Evolutionary conservation across 35 echinoderm and acorn worm species (phyloP), one percentile per base, ranked within the genome.

Genomic region (Stichopus chloronotus): DNA sequence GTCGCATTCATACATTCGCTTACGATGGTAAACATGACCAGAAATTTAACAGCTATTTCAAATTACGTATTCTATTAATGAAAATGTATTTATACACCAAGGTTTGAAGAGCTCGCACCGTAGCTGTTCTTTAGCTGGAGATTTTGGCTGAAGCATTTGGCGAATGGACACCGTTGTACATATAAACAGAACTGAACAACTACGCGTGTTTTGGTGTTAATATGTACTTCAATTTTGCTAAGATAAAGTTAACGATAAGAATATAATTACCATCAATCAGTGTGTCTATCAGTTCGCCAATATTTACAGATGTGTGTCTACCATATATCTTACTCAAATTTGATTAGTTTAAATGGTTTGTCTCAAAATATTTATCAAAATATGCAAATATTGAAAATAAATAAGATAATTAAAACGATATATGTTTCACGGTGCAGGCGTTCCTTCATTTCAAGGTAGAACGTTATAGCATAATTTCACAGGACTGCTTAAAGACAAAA

Each of bases 381-480:
- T 65, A 65, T 65, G 61, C 61, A 65, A 65, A 65, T 65, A 65
- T 65, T 65, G 61, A 65, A 11, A 65, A 65, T 65, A 65, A 65
- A 65, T 14, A 19, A 43, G 30, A 43, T 43, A 43, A 43, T 43
- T 43, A 43, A 43, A 43, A 43, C 30, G 30, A 43, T 43, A n/a
- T 11, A 71, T 11, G 65, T 71, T n/a, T 71, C 65, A 71, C n/a
- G 65, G n/a, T 71, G 65, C 65, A 13, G 65, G 11, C 11, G 23
- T n/a, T 78, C n/a, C 8, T n/a, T 53, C 4, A 13, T 58, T 54
- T 55, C 68, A 77, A 19, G 6, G 14, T 72, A 13, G 3, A 21
- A 23, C 6, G 74, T 30, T 79, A 78, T 78, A 43, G 30, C 30
- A 43, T 43, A 43, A 43, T 43, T 43, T 43, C 30, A 43, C 30